phyloP scores from a whole-genome alignment of 2,888 invertebrate species.

The Formica aserva region DNA sequence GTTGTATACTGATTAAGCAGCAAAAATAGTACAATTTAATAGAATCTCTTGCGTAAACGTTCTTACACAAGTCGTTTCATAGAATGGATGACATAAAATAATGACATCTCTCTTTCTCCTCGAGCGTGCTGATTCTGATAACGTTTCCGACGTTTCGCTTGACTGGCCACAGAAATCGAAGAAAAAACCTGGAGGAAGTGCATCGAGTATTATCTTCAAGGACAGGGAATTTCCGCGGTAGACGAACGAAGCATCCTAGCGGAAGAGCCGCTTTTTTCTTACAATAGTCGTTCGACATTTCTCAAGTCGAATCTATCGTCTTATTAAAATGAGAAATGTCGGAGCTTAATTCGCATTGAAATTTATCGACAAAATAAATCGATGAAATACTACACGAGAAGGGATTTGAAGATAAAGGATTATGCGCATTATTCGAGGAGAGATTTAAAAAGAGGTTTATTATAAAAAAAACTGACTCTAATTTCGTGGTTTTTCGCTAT shows the following conservation, averaged over 20 bases:
- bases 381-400: background rate
- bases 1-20: background rate
- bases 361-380: background rate
- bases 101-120: constrained; percentile 62
- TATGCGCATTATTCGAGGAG: background rate
- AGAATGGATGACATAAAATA: constrained; percentile 27
- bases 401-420: background rate
- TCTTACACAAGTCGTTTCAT: constrained; percentile 23
- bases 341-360: background rate
- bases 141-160: constrained; percentile 71
- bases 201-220: constrained; percentile 64
- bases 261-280: constrained; percentile 6
- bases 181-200: constrained; percentile 64
- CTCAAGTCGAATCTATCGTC: background rate
- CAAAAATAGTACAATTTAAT: background rate
- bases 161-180: constrained; percentile 64
- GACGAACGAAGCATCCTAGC: constrained; percentile 48
- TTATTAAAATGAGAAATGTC: background rate
- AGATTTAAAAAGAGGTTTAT: background rate
- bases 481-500: background rate
- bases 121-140: constrained; percentile 56
- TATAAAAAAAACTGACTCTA: background rate
- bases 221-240: constrained; percentile 58
- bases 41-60: background rate
- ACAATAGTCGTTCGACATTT: background rate